Conservation (phyloP, 2,113 vertebrate genomes). For the Diphyllodes magnificus region DNA sequence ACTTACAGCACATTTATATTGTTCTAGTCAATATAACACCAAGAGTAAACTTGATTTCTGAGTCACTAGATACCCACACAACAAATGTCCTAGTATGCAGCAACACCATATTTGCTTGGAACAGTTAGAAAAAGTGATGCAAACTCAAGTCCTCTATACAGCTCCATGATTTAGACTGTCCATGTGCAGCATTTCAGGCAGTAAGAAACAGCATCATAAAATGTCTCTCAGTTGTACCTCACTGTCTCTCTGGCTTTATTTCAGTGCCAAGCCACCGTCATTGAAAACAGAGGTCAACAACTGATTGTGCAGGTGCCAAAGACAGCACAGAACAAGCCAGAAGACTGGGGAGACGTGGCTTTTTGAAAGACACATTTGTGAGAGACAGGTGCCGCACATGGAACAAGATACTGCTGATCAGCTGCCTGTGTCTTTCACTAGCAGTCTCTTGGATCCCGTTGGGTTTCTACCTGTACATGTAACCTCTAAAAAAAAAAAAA, state of each 20-base stretch:
- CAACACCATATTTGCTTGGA: not conserved
- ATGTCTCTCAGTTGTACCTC: not conserved
- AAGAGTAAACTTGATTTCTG: not conserved
- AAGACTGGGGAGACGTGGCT: not conserved
- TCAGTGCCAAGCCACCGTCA: not conserved
- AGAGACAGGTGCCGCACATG: slow-evolving; percentile 14
- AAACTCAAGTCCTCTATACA: not conserved
- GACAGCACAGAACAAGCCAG: not conserved
- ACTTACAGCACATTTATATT: not conserved
- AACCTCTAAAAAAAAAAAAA: slow-evolving; percentile 48
- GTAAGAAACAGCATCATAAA: not conserved
- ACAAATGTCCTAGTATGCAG: not conserved
- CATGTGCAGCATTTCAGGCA: not conserved
- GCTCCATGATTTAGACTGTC: not conserved
- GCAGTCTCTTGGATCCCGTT: not conserved
- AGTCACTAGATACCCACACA: not conserved
- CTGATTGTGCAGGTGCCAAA: slow-evolving; percentile 32
- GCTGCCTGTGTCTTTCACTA: slow-evolving; percentile 3
- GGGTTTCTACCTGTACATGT: not conserved
- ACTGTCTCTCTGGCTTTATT: not conserved
- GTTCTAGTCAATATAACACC: not conserved
- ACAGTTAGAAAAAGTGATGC: not conserved
- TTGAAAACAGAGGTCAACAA: slow-evolving; percentile 47
- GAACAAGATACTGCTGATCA: slow-evolving; percentile 10
- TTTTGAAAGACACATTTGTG: slow-evolving; percentile 34